A percentile compares a stretch with the other conserved stretches of the same genome.
Evolutionary conservation across 2,888 invertebrate species (phyloP).

Genomic region (Phalera bucephala): DNA sequence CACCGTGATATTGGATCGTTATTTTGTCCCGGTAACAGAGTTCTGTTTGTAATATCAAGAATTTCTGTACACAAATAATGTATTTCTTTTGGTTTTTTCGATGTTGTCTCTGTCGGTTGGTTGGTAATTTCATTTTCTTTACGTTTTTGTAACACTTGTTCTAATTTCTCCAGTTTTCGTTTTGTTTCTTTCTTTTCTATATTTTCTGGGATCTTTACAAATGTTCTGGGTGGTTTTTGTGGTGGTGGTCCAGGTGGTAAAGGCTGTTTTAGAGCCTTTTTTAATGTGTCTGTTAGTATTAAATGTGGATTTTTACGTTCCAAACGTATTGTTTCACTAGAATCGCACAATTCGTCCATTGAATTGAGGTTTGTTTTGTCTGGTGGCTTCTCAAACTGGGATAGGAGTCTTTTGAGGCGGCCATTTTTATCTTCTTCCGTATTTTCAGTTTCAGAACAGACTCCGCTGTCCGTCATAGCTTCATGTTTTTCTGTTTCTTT

Average conservation of each 20-base stretch:
- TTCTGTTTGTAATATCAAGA: slow-evolving; percentile 63
- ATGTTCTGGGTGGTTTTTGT: slow-evolving; percentile 88
- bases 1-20: slow-evolving; percentile 61
- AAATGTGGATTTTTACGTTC: slow-evolving; percentile 73
- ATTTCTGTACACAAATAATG: slow-evolving; percentile 79
- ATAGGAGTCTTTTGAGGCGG: slow-evolving; percentile 45
- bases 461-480: slow-evolving; percentile 75
- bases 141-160: slow-evolving; percentile 80
- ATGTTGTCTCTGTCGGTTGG: slow-evolving; percentile 39
- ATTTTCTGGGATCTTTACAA: slow-evolving; percentile 56
- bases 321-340: slow-evolving; percentile 68
- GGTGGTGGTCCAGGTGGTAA: slow-evolving; percentile 88
- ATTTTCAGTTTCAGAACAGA: slow-evolving; percentile 77
- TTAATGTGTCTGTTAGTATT: slow-evolving; percentile 83
- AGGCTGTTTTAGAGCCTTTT: slow-evolving; percentile 86
- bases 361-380: slow-evolving; percentile 50
- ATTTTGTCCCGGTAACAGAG: slow-evolving; percentile 48
- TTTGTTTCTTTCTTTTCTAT: slow-evolving; percentile 77
- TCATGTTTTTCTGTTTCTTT: slow-evolving; percentile 58
- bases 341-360: slow-evolving; percentile 61
- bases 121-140: slow-evolving; percentile 52
- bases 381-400: slow-evolving; percentile 31
- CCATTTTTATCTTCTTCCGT: slow-evolving; percentile 65
- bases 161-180: slow-evolving; percentile 86
- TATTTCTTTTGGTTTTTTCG: slow-evolving; percentile 66